Base-by-base conservation (phyloP, 2,797 vertebrate genomes). In the Takifugu ocellatus region DNA sequence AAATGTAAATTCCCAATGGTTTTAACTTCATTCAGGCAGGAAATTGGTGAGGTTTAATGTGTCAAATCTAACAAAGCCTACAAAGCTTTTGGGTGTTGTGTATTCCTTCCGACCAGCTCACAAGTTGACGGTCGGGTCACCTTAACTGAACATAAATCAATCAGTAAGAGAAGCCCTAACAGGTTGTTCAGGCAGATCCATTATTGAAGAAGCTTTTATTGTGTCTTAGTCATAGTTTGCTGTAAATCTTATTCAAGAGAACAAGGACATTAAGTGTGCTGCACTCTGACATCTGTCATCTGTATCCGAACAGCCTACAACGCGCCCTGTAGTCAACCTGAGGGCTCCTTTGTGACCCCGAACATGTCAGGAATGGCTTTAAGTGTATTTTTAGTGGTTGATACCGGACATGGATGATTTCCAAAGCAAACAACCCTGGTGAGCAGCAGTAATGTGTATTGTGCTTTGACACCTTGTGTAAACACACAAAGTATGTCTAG, bases 351-450 rank as follows among this genome's bases (percentile, higher is more conserved):
- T 46, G 45, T 78, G 74, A 87, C 75, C 75, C 74, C 44, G 60
- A 74, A 69, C 44, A 8, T 77, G 77, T 48, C 58, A 72, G 66
- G 72, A 85, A 63, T 55, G 55, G 51, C 57, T 54, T 76, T 29
- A 74, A 79, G 82, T 79, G 79, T 81, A 87, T 88, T 87, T 88
- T 84, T 86, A 86, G 80, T 79, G 63, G 36, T 69, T 81, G 84
- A 82, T 75, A 79, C 79, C 58, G 66, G 85, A 86, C 84, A 79
- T 70, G 83, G 82, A 88, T 87, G 85, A 88, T 82, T 86, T 88
- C 70, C 82, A 81, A 85, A 86, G 79, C 84, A 87, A 89, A 90
- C 83, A 87, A 59, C 9, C 27, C 55, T 36, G 56, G 75, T 64
- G 70, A 78, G 70, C 73, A 70, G 25, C 75, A 82, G 70, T 78